A percentile compares a stretch with the other conserved stretches of the same genome.
Conservation (phyloP, 1,140 invertebrate genomes). For the Metopolophium dirhodum region DNA sequence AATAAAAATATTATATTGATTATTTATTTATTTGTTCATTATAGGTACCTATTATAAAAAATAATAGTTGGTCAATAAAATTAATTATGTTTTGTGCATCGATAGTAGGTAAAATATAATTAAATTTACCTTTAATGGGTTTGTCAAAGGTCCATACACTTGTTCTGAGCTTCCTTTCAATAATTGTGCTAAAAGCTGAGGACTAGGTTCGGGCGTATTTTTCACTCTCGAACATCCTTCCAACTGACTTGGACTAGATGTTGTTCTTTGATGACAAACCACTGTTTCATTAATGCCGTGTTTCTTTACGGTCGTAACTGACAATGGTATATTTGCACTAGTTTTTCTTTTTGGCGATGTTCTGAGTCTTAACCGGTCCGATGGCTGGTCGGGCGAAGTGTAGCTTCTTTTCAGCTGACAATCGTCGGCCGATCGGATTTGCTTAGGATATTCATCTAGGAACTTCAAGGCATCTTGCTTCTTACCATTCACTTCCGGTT, state of each 20-base stretch:
- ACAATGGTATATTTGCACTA: constrained; percentile 65
- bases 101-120: background rate
- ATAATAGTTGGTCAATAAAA: background rate
- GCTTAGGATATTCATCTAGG: constrained; percentile 60
- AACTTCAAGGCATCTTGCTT: constrained; percentile 67
- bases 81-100: background rate
- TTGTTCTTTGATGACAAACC: constrained; percentile 75
- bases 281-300: constrained; percentile 61
- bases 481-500: constrained; percentile 66
- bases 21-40: no score
- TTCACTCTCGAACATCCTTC: constrained; percentile 64
- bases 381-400: constrained; percentile 57
- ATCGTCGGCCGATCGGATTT: constrained; percentile 64
- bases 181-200: constrained; percentile 75
- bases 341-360: constrained; percentile 65
- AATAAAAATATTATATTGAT: background rate
- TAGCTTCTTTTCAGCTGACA: constrained; percentile 62
- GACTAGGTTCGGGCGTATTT: constrained; percentile 67
- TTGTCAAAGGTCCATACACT: constrained; percentile 47
- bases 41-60: background rate
- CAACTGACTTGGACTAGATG: constrained; percentile 79
- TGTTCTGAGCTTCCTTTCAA: constrained; percentile 78
- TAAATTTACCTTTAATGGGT: constrained; percentile 42
- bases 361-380: constrained; percentile 46
- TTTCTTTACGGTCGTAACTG: constrained; percentile 60